phyloP scores from a whole-genome alignment of 1,140 invertebrate genomes.

The Apis dorsata region DNA sequence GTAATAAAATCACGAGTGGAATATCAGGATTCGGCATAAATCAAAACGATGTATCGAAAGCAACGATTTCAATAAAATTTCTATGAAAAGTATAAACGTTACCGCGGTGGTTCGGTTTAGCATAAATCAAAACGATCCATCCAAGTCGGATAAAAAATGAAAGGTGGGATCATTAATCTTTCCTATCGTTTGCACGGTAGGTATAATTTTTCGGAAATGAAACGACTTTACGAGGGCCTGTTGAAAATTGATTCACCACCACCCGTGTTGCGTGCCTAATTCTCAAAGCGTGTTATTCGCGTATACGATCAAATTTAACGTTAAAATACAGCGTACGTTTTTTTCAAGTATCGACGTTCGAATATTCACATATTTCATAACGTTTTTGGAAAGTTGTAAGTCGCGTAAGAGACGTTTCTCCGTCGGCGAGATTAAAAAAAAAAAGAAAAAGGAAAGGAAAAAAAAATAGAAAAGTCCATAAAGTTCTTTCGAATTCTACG shows the following conservation, averaged over 20 bases:
- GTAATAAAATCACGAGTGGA: too few species aligned
- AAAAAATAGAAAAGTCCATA: conserved; percentile 10
- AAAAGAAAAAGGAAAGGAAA: background rate
- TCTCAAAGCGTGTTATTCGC: background rate
- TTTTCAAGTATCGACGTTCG: too few species aligned
- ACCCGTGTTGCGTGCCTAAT: conserved; percentile 31
- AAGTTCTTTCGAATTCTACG: conserved; percentile 15
- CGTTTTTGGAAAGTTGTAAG: too few species aligned
- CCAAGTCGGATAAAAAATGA: conserved; percentile 34
- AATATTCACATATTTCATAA: too few species aligned
- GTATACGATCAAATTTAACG: too few species aligned
- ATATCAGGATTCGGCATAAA: too few species aligned
- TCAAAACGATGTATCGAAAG: too few species aligned
- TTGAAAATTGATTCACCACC: conserved; percentile 53
- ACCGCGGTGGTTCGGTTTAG: background rate
- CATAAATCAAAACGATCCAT: background rate
- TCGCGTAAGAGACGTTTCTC: background rate
- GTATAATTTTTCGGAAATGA: conserved; percentile 20
- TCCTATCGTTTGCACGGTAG: background rate
- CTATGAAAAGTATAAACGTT: background rate
- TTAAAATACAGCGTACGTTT: too few species aligned
- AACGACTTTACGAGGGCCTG: conserved; percentile 2
- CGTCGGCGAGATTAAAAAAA: conserved; percentile 6
- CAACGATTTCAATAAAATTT: background rate
- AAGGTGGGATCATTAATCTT: conserved; percentile 46